Conservation (phyloP, 2,797 vertebrate species). For the Lutjanus campechanus region DNA sequence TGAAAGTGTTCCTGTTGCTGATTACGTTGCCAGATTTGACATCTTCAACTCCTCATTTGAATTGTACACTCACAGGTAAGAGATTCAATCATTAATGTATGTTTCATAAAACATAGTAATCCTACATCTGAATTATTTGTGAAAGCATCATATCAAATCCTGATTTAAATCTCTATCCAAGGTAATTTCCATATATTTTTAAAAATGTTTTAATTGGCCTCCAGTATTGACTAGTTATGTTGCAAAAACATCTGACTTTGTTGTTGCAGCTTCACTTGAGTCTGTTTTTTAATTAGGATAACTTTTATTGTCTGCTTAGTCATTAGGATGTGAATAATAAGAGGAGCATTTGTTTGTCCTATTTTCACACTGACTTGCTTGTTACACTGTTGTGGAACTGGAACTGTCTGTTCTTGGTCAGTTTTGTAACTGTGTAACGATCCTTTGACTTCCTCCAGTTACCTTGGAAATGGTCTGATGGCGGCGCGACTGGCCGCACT, state of each 20-base stretch:
- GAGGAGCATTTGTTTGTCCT: conserved; percentile 44
- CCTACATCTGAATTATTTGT: not conserved
- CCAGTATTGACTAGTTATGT: not conserved
- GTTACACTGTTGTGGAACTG: not conserved
- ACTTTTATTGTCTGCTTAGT: conserved; percentile 22
- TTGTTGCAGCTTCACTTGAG: conserved; percentile 4
- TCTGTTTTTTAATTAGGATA: conserved; percentile 28
- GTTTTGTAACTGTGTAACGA: conserved; percentile 29
- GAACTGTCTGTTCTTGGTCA: conserved; percentile 16
- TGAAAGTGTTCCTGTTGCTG: conserved; percentile 84
- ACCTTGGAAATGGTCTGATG: conserved; percentile 96
- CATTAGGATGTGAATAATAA: conserved; percentile 25
- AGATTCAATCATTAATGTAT: not conserved
- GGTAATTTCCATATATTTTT: not conserved
- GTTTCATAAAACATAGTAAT: not conserved
- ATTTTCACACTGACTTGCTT: conserved; percentile 41
- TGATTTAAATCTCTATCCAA: not conserved
- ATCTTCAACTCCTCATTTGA: conserved; percentile 93
- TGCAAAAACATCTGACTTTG: conserved; percentile 5
- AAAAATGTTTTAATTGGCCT: not conserved
- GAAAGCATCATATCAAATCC: not conserved
- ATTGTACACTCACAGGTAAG: conserved; percentile 95
- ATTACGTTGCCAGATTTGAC: conserved; percentile 90
- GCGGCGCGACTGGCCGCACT: conserved; percentile 91
- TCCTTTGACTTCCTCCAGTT: conserved; percentile 83